phyloP scores from a whole-genome alignment of 92 coral and sea anemone species.

The Porites divaricata region DNA sequence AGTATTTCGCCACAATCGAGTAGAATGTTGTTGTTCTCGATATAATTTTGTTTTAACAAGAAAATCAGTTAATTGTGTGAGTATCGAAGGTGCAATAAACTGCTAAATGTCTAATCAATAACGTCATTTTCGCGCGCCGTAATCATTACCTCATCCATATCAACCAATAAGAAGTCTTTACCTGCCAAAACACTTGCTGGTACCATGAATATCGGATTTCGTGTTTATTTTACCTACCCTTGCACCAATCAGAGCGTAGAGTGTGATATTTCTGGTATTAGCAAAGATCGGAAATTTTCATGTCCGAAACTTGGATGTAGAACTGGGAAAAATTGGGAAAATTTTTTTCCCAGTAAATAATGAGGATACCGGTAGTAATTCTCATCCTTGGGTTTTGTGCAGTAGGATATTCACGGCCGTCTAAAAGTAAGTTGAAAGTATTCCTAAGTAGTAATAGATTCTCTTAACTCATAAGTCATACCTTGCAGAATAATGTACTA shows the following conservation, averaged over 20 bases:
- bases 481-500: neutral
- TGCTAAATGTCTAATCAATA: slow-evolving; percentile 51
- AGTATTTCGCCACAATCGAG: too few species aligned
- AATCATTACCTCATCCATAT: slow-evolving; percentile 83
- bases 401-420: slow-evolving; percentile 64
- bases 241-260: slow-evolving; percentile 78
- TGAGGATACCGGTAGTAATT: slow-evolving; percentile 72
- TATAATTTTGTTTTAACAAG: neutral
- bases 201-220: slow-evolving; percentile 80
- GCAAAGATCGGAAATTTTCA: slow-evolving; percentile 58
- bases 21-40: too few species aligned
- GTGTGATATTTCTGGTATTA: slow-evolving; percentile 73
- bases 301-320: slow-evolving; percentile 83
- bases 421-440: slow-evolving; percentile 70
- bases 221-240: slow-evolving; percentile 53
- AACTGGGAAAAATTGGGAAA: slow-evolving; percentile 66
- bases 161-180: slow-evolving; percentile 72
- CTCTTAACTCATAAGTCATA: neutral
- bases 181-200: slow-evolving; percentile 72
- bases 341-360: slow-evolving; percentile 56
- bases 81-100: slow-evolving; percentile 2
- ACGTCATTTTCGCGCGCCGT: slow-evolving; percentile 72
- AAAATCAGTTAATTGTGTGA: slow-evolving; percentile 6
- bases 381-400: slow-evolving; percentile 81
- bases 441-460: neutral